Percentiles rank a stretch among this genome's conserved stretches.
phyloP scores from a whole-genome alignment of 2,113 vertebrate genomes.

The Pyrgilauda ruficollis region DNA sequence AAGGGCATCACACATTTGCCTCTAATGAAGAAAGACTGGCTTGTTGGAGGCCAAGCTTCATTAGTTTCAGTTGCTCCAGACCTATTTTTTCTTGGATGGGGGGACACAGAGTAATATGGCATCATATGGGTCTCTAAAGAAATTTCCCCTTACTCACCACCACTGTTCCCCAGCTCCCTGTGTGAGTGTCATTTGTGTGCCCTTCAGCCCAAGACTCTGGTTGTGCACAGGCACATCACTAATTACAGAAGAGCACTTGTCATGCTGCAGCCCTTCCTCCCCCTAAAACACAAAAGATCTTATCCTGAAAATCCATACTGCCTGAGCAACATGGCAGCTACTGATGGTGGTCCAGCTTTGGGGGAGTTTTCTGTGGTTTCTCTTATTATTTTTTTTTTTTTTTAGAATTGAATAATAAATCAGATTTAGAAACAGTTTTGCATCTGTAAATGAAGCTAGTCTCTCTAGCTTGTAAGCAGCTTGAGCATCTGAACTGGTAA shows the following conservation, averaged over 20 bases:
- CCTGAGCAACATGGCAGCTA: neutral
- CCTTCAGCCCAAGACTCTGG: neutral
- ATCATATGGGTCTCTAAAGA: neutral
- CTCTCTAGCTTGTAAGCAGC: neutral
- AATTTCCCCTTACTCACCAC: neutral
- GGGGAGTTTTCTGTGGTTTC: neutral
- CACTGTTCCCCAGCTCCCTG: neutral
- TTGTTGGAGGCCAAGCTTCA: neutral
- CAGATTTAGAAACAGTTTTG: neutral
- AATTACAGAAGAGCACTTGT: neutral
- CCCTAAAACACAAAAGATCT: neutral
- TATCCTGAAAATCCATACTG: neutral
- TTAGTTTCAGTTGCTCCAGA: neutral
- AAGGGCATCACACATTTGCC: neutral
- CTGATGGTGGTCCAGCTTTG: neutral
- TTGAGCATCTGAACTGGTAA: neutral
- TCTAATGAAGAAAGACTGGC: conserved; percentile 24
- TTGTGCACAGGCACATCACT: neutral
- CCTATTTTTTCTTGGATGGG: neutral
- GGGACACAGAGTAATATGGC: too few species aligned
- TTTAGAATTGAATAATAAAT: neutral
- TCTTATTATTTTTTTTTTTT: neutral
- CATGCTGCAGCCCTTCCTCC: neutral
- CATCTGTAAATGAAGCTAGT: neutral
- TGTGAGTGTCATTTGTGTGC: neutral